phyloP scores from a whole-genome alignment of 2,888 invertebrate species.

The Thysanoteuthis rhombus region DNA sequence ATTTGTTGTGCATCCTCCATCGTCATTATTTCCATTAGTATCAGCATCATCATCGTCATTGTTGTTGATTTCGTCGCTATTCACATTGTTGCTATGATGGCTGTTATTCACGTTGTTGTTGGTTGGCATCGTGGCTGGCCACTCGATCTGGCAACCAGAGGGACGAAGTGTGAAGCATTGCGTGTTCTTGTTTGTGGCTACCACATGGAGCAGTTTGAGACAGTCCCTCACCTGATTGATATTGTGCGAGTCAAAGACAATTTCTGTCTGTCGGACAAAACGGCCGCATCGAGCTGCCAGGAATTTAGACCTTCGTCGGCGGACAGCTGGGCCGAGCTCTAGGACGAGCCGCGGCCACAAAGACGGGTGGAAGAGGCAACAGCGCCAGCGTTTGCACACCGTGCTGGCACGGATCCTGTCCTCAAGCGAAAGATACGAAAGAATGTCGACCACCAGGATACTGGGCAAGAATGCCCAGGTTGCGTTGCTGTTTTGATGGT shows the following conservation, averaged over 20 bases:
- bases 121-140: conserved; percentile 74
- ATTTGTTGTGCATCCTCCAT: not conserved
- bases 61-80: not conserved
- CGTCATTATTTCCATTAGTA: not conserved
- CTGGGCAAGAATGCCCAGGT: conserved; percentile 61
- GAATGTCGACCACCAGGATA: conserved; percentile 67
- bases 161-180: conserved; percentile 62
- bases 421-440: conserved; percentile 70
- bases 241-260: conserved; percentile 63
- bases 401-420: conserved; percentile 72
- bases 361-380: conserved; percentile 65
- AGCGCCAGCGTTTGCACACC: conserved; percentile 73
- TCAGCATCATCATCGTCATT: not conserved
- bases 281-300: conserved; percentile 63
- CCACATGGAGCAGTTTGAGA: conserved; percentile 53
- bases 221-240: conserved; percentile 59
- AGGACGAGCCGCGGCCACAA: conserved; percentile 60
- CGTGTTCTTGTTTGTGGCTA: conserved; percentile 61
- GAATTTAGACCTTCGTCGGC: conserved; percentile 56
- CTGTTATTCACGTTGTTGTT: conserved; percentile 52
- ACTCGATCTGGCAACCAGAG: conserved; percentile 64
- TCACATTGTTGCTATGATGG: conserved; percentile 31
- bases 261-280: conserved; percentile 60
- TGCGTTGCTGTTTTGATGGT: conserved; percentile 42
- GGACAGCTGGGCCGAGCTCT: conserved; percentile 43